These are phyloP conservation scores for Lasaia peninsularis DNA, from an alignment of 1,140 invertebrate species.

Conservation along the genomic window DNA sequence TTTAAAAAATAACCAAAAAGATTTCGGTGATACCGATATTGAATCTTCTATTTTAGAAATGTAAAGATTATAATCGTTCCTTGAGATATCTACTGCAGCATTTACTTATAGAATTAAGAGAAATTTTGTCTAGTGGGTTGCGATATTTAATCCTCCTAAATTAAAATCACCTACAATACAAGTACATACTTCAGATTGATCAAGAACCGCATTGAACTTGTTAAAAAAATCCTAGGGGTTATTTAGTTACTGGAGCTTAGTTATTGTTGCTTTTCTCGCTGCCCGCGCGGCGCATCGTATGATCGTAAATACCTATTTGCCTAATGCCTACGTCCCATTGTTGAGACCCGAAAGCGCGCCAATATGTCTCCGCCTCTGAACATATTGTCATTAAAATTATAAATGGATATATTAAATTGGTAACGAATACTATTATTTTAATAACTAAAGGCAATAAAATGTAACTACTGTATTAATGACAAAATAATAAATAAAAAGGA, in stretches of 20 bases:
- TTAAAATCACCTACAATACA: slow-evolving; percentile 2
- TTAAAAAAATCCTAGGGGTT: neutral
- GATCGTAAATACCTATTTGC: too few species aligned
- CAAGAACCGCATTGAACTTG: slow-evolving; percentile 4
- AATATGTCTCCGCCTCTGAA: too few species aligned
- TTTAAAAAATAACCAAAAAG: neutral
- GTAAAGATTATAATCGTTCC: neutral
- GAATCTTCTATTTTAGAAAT: neutral
- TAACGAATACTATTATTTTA: too few species aligned
- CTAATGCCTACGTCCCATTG: too few species aligned
- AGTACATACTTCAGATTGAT: neutral
- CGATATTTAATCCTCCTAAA: neutral
- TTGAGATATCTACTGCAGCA: neutral
- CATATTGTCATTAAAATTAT: too few species aligned
- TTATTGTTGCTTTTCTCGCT: too few species aligned
- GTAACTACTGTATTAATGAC: too few species aligned
- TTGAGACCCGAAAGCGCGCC: too few species aligned
- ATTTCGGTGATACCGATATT: neutral
- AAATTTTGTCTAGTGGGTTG: neutral
- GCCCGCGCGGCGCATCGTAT: too few species aligned
- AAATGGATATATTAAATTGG: too few species aligned
- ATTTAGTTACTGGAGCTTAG: neutral
- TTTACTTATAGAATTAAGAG: neutral
- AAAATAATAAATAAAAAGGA: too few species aligned
- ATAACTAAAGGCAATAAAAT: too few species aligned